phyloP scores from a whole-genome alignment of 2,888 invertebrate genomes.

The Junonia oenone region DNA sequence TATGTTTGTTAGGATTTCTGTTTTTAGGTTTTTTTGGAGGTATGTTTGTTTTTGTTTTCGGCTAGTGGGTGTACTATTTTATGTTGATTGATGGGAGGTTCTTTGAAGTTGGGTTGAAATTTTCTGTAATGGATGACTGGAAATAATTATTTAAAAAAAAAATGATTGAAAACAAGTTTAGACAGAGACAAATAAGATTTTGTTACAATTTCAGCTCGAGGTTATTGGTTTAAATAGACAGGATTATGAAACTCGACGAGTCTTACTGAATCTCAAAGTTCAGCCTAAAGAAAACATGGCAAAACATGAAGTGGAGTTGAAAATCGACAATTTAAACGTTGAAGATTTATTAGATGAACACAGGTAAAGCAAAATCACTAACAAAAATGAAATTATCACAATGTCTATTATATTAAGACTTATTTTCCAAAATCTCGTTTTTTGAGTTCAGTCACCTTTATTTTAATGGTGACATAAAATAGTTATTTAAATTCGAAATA shows the following conservation, averaged over 20 bases:
- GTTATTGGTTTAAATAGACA: constrained; percentile 87
- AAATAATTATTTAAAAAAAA: no score
- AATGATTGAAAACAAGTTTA: no score
- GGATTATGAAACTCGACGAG: constrained; percentile 86
- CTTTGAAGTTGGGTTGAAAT: background rate
- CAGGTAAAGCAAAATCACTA: constrained; percentile 43
- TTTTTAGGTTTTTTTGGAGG: background rate
- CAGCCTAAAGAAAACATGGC: constrained; percentile 83
- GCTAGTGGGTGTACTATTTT: background rate
- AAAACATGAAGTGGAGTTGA: constrained; percentile 88
- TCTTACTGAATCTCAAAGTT: constrained; percentile 82
- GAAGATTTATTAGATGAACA: constrained; percentile 90
- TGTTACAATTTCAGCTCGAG: constrained; percentile 76
- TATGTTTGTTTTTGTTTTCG: background rate
- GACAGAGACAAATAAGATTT: no score
- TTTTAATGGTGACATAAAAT: no score
- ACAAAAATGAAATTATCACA: no score
- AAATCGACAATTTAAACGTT: constrained; percentile 93
- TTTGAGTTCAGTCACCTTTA: no score
- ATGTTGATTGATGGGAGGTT: background rate
- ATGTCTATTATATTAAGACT: no score
- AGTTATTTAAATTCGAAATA: no score
- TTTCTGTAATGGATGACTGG: no score
- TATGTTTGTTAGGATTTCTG: no score
- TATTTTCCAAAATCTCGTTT: no score